These are phyloP conservation scores for Nanorana parkeri DNA, from an alignment of 2,113 vertebrate genomes.

Conservation along the genomic window DNA sequence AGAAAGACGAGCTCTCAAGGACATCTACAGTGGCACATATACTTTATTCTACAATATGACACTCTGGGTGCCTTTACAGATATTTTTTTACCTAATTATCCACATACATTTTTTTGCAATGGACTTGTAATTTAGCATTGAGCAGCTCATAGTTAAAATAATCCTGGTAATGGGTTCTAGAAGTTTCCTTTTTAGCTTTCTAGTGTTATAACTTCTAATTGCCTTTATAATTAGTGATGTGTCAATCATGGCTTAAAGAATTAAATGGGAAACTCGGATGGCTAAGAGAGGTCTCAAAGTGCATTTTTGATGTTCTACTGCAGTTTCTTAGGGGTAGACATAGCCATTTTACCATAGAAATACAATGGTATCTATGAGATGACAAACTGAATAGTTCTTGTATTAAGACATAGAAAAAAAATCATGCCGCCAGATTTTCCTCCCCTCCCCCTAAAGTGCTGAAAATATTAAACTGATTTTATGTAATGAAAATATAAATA, in stretches of 20 bases:
- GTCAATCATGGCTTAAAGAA: conserved; percentile 89
- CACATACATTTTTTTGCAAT: conserved; percentile 83
- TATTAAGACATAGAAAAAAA: neutral
- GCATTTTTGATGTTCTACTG: conserved; percentile 78
- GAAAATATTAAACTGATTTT: no score
- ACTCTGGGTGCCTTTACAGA: conserved; percentile 65
- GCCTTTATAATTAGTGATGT: conserved; percentile 94
- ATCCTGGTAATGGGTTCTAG: conserved; percentile 92
- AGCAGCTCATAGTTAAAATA: conserved; percentile 97
- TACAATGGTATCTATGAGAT: conserved; percentile 79
- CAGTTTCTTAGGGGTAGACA: conserved; percentile 75
- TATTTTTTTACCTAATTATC: conserved; percentile 90
- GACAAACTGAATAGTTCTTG: neutral
- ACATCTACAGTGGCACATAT: conserved; percentile 52
- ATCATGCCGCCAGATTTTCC: neutral
- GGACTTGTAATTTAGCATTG: conserved; percentile 93
- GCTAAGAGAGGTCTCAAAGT: conserved; percentile 78
- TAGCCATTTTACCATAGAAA: conserved; percentile 77
- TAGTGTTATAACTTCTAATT: conserved; percentile 94
- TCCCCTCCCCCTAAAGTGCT: no score
- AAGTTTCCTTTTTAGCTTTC: conserved; percentile 84
- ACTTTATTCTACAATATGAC: conserved; percentile 69
- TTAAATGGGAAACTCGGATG: conserved; percentile 89
- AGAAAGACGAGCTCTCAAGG: no score
- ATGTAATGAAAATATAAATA: no score